Evolutionary conservation across 2,888 invertebrate species (phyloP), one percentile per base, ranked within the genome.

Genomic region (Dendrolimus pini): DNA sequence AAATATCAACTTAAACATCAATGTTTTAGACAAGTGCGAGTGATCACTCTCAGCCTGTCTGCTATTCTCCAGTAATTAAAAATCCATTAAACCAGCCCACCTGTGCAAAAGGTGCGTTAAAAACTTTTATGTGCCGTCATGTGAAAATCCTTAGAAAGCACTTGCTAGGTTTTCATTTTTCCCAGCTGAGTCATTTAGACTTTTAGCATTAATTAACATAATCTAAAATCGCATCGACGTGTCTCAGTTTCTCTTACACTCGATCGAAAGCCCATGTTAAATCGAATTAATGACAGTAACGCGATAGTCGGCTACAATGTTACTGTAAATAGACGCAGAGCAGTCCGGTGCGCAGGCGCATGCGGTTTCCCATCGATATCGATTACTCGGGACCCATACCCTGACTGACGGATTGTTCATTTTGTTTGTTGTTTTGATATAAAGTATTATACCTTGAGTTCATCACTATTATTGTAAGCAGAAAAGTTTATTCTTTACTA

Each of bases 351-450:
- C 52, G 53, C 53, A 18, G 41, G 53, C 42, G 55, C 13, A 55
- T 66, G 65, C 60, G 67, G 71, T 69, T 71, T 70, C 71, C 70
- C 71, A 71, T 64, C 60, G 71, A 69, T 71, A 63, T 71, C 14
- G 60, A 59, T 70, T 71, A 69, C 71, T 64, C 53, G 53, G 10
- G 14, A 10, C 54, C 53, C 55, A 13, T 47, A 47, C 47, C 9
- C 47, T 47, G 47, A 47, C 47, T 30, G 9, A 54, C n/a, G 10
- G 54, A 30, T 54, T 41, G n/a, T 54, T 54, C 8, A 41, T 54
- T 54, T n/a, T 41, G 14, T 54, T 54, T 47, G 12, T 54, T 54
- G 14, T 14, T 14, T 13, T 10, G n/a, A 14, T 54, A 18, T 54
- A 9, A 30, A 54, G n/a, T n/a, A n/a, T n/a, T n/a, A 9, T 54